These are phyloP conservation scores for Chaetops frenatus DNA, from an alignment of 2,113 vertebrate species.

Conservation along the genomic window DNA sequence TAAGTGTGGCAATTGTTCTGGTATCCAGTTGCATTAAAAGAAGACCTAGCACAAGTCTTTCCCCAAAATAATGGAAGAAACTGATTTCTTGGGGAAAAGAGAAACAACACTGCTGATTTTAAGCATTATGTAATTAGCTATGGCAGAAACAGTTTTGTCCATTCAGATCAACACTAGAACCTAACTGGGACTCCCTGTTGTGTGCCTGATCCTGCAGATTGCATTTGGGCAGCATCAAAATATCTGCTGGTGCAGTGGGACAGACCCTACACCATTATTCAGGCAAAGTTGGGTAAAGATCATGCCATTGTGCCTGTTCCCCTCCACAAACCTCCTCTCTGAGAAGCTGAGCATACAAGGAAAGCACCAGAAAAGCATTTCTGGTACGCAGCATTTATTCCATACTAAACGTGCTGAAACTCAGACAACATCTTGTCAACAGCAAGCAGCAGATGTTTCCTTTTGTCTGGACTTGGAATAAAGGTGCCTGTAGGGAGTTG, in stretches of 20 bases:
- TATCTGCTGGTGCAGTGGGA: background rate
- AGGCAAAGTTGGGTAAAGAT: background rate
- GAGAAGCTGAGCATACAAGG: background rate
- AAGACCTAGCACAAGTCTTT: constrained; percentile 49
- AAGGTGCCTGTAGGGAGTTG: constrained; percentile 30
- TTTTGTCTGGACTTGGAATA: constrained; percentile 52
- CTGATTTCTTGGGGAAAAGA: background rate
- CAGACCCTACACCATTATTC: fast-evolving
- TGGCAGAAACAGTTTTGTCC: background rate
- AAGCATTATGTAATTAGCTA: background rate
- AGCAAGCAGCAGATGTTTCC: constrained; percentile 22
- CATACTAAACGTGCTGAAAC: background rate
- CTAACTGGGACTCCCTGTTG: background rate
- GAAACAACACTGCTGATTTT: background rate
- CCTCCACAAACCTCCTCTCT: background rate
- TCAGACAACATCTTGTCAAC: constrained; percentile 42
- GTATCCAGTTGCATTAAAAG: background rate
- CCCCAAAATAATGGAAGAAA: constrained; percentile 58
- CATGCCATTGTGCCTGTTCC: fast-evolving
- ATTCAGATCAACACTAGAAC: background rate
- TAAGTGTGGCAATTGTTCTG: background rate
- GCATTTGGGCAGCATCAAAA: background rate
- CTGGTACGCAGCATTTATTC: background rate
- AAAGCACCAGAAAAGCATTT: background rate
- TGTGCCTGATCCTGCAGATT: background rate